Evolutionary conservation across 2,113 vertebrate species (phyloP).

Genomic region (Sisor rabdophorus): DNA sequence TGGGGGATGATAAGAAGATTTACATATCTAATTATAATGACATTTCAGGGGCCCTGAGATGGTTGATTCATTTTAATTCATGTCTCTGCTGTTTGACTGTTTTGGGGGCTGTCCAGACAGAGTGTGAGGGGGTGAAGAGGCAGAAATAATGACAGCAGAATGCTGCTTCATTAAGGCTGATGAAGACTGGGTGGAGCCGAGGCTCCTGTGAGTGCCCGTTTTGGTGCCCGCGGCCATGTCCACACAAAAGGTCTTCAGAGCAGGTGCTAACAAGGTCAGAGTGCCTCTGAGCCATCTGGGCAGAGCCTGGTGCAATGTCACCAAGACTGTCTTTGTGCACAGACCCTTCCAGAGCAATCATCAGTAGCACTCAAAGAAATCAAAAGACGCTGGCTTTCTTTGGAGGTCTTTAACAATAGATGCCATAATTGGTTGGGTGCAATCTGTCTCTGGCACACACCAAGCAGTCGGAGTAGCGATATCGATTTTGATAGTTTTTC

Average conservation of each 20-base stretch:
- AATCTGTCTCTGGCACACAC: constrained; percentile 71
- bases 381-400: constrained; percentile 66
- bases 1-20: constrained; percentile 72
- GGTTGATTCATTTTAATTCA: constrained; percentile 61
- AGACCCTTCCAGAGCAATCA: constrained; percentile 62
- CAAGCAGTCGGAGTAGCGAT: constrained; percentile 51
- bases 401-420: constrained; percentile 72
- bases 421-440: constrained; percentile 74
- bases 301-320: constrained; percentile 54
- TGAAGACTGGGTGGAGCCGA: constrained; percentile 46
- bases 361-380: constrained; percentile 69
- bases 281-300: constrained; percentile 74
- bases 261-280: constrained; percentile 76
- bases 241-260: constrained; percentile 73
- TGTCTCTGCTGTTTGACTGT: constrained; percentile 68
- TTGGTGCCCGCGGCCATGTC: constrained; percentile 66
- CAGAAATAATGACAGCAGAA: constrained; percentile 45
- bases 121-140: constrained; percentile 40
- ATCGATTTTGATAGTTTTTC: constrained; percentile 60
- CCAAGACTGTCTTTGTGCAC: constrained; percentile 63
- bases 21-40: constrained; percentile 76
- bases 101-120: constrained; percentile 65
- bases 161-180: constrained; percentile 52
- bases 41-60: constrained; percentile 67
- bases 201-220: constrained; percentile 57